phyloP scores from a whole-genome alignment of 2,888 invertebrate species.

The Drosophila colorata region DNA sequence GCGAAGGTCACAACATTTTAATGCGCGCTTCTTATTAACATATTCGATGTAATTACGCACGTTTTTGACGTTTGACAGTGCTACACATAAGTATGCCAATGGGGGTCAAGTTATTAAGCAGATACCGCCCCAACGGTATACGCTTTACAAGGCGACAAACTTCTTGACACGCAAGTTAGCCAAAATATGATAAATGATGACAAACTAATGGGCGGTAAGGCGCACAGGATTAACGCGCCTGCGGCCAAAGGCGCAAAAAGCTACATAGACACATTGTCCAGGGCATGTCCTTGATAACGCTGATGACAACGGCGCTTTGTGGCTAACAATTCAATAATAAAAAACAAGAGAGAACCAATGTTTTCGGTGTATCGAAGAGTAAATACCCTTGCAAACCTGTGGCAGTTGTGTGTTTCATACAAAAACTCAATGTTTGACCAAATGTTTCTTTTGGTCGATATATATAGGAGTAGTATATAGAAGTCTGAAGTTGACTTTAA shows the following conservation, averaged over 20 bases:
- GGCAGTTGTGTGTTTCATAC: too few species aligned
- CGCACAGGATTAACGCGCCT: conserved; percentile 46
- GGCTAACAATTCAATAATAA: conserved; percentile 50
- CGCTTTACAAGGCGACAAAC: conserved; percentile 32
- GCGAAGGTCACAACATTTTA: conserved; percentile 60
- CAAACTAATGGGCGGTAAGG: conserved; percentile 66
- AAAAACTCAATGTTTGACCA: too few species aligned
- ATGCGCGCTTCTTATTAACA: conserved; percentile 67
- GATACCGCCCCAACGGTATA: conserved; percentile 12
- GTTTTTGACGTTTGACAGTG: conserved; percentile 67
- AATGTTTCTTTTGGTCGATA: too few species aligned
- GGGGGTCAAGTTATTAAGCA: conserved; percentile 35
- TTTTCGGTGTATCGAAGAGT: background rate
- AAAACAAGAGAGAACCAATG: background rate
- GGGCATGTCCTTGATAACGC: conserved; percentile 59
- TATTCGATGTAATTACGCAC: conserved; percentile 77
- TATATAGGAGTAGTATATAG: too few species aligned
- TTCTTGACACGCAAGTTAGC: conserved; percentile 61
- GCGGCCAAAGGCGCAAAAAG: conserved; percentile 31
- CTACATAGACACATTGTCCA: conserved; percentile 12
- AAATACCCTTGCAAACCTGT: background rate
- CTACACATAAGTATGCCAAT: conserved; percentile 31
- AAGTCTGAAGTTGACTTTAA: too few species aligned
- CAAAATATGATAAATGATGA: conserved; percentile 76
- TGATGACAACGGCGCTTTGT: conserved; percentile 42